Percentiles rank a stretch among this genome's conserved stretches.
Evolutionary conservation across 2,797 vertebrate species (phyloP).

Genomic region (Botia almorhae): DNA sequence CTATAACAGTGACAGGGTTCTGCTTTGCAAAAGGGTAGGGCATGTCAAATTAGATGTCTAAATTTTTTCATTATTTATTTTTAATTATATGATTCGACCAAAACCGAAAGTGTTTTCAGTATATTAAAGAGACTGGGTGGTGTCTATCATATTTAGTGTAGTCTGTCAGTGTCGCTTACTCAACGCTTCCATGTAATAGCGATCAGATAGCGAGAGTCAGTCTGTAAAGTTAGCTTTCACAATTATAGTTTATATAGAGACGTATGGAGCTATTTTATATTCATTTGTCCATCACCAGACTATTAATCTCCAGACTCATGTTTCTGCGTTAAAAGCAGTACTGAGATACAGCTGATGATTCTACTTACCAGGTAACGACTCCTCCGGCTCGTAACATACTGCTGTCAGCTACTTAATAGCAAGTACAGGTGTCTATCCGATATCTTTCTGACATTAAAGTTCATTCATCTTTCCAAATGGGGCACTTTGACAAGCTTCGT

Average conservation of each 20-base stretch:
- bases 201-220: neutral
- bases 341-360: constrained; percentile 23
- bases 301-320: constrained; percentile 19
- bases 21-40: too few relatives aligned
- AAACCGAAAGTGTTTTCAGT: neutral
- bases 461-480: constrained; percentile 71
- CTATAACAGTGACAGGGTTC: too few relatives aligned
- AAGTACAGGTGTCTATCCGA: constrained; percentile 54
- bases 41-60: neutral
- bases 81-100: neutral
- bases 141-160: neutral
- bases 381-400: constrained; percentile 79
- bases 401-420: constrained; percentile 55
- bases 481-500: constrained; percentile 65
- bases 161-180: constrained; percentile 21
- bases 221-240: neutral
- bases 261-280: neutral
- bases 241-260: neutral
- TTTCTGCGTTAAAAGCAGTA: neutral
- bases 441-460: constrained; percentile 55
- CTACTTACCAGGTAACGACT: constrained; percentile 76
- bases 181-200: neutral
- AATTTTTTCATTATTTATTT: neutral
- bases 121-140: neutral
- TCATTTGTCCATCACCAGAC: neutral